phyloP scores from a whole-genome alignment of 2,888 invertebrate genomes.

The Bimastos eiseni region DNA sequence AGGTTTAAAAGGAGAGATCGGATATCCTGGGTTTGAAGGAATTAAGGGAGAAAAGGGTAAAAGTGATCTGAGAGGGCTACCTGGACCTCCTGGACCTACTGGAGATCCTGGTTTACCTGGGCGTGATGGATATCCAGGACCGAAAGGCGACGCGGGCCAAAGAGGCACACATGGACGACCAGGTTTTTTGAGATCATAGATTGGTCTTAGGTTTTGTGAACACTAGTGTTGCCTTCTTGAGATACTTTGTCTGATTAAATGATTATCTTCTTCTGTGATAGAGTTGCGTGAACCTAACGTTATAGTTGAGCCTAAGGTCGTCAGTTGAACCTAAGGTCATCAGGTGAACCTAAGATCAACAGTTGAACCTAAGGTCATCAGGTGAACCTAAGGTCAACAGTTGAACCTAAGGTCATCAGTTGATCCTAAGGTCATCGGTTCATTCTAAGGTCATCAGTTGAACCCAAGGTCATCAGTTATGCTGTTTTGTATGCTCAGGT shows the following conservation, averaged over 20 bases:
- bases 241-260: background rate
- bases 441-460: too few species aligned
- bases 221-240: background rate
- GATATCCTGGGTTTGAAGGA: background rate
- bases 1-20: background rate
- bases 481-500: too few species aligned
- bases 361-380: too few species aligned
- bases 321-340: too few species aligned
- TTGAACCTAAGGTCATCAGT: too few species aligned
- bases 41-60: background rate
- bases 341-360: too few species aligned
- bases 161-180: background rate
- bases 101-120: background rate
- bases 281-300: too few species aligned
- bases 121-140: background rate
- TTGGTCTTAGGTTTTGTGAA: background rate
- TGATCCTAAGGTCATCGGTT: too few species aligned
- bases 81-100: background rate
- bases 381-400: too few species aligned
- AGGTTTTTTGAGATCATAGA: too few species aligned
- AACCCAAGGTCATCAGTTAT: too few species aligned
- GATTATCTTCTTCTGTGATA: background rate
- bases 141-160: background rate
- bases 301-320: too few species aligned
- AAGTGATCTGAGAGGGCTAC: background rate